Conservation (phyloP, 2,888 invertebrate genomes). For the Toxonevra muliebris region DNA sequence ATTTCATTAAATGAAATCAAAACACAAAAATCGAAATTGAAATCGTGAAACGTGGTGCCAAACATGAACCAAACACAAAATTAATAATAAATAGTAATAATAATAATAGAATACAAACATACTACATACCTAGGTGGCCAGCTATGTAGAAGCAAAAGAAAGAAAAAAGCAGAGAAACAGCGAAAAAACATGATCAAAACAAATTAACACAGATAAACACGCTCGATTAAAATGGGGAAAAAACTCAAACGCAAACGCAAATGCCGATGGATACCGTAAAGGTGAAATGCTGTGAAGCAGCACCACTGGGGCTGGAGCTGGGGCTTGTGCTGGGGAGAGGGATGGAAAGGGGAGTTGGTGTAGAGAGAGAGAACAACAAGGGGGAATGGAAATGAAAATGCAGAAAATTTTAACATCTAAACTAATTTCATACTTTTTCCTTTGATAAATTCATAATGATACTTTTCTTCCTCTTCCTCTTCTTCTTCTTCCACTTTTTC, state of each 20-base stretch:
- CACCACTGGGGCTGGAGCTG: background rate
- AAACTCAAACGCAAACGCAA: background rate
- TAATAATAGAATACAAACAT: no score
- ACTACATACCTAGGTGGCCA: no score
- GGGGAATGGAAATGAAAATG: constrained; percentile 19
- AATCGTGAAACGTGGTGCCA: background rate
- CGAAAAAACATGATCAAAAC: constrained; percentile 5
- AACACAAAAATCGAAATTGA: no score
- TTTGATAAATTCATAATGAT: constrained; percentile 41
- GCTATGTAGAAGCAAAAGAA: constrained; percentile 8
- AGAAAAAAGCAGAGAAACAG: background rate
- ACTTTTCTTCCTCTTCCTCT: constrained; percentile 24
- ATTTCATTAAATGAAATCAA: no score
- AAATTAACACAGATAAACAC: constrained; percentile 3
- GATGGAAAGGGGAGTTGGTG: constrained; percentile 35
- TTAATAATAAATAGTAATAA: background rate
- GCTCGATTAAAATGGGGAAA: background rate
- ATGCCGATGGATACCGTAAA: background rate
- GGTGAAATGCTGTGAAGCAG: background rate
- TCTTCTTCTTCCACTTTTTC: constrained; percentile 22
- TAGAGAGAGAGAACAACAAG: constrained; percentile 15
- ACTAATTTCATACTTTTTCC: constrained; percentile 42
- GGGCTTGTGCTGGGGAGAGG: no score
- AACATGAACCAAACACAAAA: constrained; percentile 17
- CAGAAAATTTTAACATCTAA: constrained; percentile 24